phyloP scores from a whole-genome alignment of 2,797 vertebrate genomes.

The Aulostomus chinensis region DNA sequence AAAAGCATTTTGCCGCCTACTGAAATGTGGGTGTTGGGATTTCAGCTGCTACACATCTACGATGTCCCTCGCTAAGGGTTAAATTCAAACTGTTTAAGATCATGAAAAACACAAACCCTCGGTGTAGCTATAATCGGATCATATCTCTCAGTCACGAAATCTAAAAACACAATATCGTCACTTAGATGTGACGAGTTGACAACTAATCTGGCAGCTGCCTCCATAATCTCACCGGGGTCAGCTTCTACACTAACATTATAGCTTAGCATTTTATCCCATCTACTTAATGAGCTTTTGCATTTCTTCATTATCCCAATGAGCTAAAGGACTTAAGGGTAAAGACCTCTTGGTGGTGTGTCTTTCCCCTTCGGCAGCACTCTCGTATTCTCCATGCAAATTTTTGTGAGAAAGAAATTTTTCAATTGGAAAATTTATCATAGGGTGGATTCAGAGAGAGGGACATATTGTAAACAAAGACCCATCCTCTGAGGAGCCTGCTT shows the following conservation, averaged over 20 bases:
- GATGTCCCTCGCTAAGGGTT: too few relatives aligned
- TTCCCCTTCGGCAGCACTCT: constrained; percentile 9
- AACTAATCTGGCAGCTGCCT: constrained; percentile 47
- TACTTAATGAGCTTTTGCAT: constrained; percentile 64
- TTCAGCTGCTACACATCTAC: too few relatives aligned
- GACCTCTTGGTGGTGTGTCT: constrained; percentile 19
- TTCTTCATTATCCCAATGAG: constrained; percentile 61
- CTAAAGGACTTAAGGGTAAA: constrained; percentile 56
- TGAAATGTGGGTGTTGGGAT: too few relatives aligned
- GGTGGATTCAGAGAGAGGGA: too few relatives aligned
- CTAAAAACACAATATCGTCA: constrained; percentile 12
- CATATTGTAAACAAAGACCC: too few relatives aligned
- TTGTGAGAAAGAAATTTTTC: not conserved
- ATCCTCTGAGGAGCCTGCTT: too few relatives aligned
- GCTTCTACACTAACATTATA: constrained; percentile 36
- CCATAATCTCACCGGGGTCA: constrained; percentile 44
- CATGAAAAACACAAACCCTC: not conserved
- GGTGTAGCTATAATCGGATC: not conserved
- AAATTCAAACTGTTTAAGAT: too few relatives aligned
- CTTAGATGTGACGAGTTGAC: constrained; percentile 37
- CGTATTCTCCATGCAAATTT: constrained; percentile 8
- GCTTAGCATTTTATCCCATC: constrained; percentile 65
- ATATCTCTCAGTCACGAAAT: not conserved
- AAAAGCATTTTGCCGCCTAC: too few relatives aligned
- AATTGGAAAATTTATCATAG: not conserved